phyloP scores from a whole-genome alignment of 2,113 vertebrate species.

The Fulmarus glacialis region DNA sequence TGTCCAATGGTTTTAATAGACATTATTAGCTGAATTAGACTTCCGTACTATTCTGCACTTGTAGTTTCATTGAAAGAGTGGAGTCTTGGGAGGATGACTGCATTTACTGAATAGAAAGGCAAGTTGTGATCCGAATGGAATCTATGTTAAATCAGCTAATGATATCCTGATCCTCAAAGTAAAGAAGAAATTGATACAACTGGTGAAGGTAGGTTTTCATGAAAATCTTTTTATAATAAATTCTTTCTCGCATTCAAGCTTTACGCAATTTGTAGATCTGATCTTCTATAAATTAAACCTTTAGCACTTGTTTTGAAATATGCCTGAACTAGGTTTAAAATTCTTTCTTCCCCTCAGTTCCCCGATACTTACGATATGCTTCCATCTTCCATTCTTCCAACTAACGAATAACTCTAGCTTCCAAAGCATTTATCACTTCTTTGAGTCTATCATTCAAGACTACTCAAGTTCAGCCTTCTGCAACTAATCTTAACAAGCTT shows the following conservation, averaged over 20 bases:
- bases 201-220: neutral
- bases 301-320: neutral
- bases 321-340: neutral
- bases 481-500: neutral
- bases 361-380: neutral
- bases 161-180: neutral
- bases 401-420: neutral
- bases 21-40: neutral
- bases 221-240: neutral
- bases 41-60: neutral
- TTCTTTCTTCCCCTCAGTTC: neutral
- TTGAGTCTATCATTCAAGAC: neutral
- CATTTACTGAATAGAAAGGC: neutral
- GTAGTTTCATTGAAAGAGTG: neutral
- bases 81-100: neutral
- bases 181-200: neutral
- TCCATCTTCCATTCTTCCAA: neutral
- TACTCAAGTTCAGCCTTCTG: neutral
- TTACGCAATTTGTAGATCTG: neutral
- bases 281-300: neutral
- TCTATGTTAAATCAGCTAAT: neutral
- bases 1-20: neutral
- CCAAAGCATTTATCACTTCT: neutral
- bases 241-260: neutral
- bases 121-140: neutral